Evolutionary conservation across 2,888 invertebrate genomes (phyloP), one percentile per base, ranked within the genome.

Genomic region (Dysmachus trigonus): DNA sequence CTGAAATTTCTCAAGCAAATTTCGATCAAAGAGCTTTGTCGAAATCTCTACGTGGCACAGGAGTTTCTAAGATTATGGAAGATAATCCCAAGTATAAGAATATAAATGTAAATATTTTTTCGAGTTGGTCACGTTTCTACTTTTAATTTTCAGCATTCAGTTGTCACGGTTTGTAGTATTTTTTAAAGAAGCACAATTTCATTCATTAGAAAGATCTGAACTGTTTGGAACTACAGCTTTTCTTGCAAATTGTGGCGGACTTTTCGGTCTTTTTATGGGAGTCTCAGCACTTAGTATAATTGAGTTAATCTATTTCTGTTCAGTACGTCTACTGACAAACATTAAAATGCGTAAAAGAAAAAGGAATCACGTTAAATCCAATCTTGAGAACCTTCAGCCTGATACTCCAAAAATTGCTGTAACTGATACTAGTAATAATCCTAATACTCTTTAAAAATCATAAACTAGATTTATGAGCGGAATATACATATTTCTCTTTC

Each of bases 1-100:
- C 95, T 0, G 95, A 95, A 90, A 95, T 94, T 0, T 95, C 96
- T 0, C 95, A 96, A 89, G 95, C 95, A 0, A 94, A 95, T 88
- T 95, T 94, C 88, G 94, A 95, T 88, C 95, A 94, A 93, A 92
- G 92, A 53, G 93, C 94, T 7, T 91, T 95, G 41, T 94, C 93
- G 88, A 91, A 91, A 88, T 94, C 94, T 0, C 94, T 92, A 87
- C 92, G 92, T 76, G 89, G 92, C 0, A 92, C 92, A 13, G 62
- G 62, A 18, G 27, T 62, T 62, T 62, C 62, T 10, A 27, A 62
- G 22, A 10, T 10, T 1, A 88, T 91, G 30, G 91, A 91, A 85
- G 92, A 89, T 38, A 86, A 85, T 89, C 89, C 89, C 87, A 91
- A 90, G 90, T 73, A 62, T 51, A 72, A 6, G 2, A 71, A 31